Percentiles rank a stretch among this genome's conserved stretches.
Evolutionary conservation across 1,140 invertebrate species (phyloP).

Genomic region (Pachypeltis micranthus): DNA sequence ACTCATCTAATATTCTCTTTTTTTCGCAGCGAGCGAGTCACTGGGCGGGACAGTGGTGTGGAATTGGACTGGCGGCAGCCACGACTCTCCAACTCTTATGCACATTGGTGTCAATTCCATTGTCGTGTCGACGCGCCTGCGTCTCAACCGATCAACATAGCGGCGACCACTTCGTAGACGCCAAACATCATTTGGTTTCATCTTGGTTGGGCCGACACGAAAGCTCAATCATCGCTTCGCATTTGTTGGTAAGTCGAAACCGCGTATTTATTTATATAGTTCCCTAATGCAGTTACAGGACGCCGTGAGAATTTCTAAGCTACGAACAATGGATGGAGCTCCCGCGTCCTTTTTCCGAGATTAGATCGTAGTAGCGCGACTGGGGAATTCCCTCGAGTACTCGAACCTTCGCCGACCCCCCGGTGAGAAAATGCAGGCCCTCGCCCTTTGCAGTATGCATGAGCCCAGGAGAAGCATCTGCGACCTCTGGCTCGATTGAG

Average conservation of each 20-base stretch:
- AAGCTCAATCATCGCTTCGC: not conserved
- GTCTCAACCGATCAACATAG: not conserved
- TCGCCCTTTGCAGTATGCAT: no score
- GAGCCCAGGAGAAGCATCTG: no score
- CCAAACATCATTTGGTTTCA: conserved; percentile 12
- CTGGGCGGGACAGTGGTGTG: conserved; percentile 21
- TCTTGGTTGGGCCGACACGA: conserved; percentile 18
- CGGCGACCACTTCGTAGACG: not conserved
- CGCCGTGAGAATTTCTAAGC: no score
- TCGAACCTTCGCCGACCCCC: no score
- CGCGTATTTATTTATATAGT: no score
- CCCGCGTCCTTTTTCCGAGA: no score
- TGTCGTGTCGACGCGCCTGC: conserved; percentile 7
- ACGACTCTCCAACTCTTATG: conserved; percentile 15
- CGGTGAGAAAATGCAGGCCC: no score
- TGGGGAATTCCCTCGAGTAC: no score
- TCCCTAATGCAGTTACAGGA: no score
- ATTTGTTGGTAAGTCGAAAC: conserved; percentile 17
- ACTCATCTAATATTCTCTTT: conserved; percentile 6
- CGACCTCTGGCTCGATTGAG: no score
- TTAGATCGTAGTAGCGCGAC: no score
- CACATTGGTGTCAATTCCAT: conserved; percentile 16
- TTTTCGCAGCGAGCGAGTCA: conserved; percentile 12
- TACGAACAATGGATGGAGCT: no score
- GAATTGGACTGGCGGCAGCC: conserved; percentile 12